Evolutionary conservation across 2,888 invertebrate genomes (phyloP), one percentile per base, ranked within the genome.

Genomic region (Meliscaeva auricollis): DNA sequence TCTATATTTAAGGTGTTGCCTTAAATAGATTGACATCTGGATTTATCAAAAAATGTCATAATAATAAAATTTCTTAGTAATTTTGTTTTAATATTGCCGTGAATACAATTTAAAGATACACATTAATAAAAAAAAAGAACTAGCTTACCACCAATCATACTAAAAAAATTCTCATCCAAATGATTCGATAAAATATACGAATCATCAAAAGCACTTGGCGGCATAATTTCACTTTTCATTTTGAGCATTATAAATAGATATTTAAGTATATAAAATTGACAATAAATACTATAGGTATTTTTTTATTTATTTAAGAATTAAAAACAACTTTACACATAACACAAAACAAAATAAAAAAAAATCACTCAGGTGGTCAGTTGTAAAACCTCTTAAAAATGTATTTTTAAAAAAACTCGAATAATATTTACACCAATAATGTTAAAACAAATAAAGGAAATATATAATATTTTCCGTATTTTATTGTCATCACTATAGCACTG

Each of bases 141-240:
- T 85, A 3, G 26, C 38, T 38, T 81, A 85, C 85, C 88, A 92
- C 92, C 91, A 88, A 92, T 91, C 88, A 92, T 91, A 79, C 90
- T 91, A 26, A 92, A 84, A 30, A 92, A 88, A 85, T 92, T 91
- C 76, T 92, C 92, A 88, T 92, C 92, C 79, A 92, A 87, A 85
- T 88, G 84, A 78, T 82, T 87, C 22, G 87, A 64, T n/a, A 87
- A 88, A 1, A 91, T 88, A 48, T 90, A 91, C 41, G 90, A 89
- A 87, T 91, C 92, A 66, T 92, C 92, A 76, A 91, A 92, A 60
- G 89, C 89, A 79, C 88, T 90, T 80, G 89, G 89, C 50, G 89
- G 87, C 87, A 91, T 87, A 84, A 90, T 90, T 89, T 92, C 92
- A 84, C 91, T 91, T 90, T 92, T 92, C 92, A 92, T 92, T 88